Evolutionary conservation across 2,888 invertebrate genomes (phyloP), one percentile per base, ranked within the genome.

Genomic region (Eupithecia inturbata): DNA sequence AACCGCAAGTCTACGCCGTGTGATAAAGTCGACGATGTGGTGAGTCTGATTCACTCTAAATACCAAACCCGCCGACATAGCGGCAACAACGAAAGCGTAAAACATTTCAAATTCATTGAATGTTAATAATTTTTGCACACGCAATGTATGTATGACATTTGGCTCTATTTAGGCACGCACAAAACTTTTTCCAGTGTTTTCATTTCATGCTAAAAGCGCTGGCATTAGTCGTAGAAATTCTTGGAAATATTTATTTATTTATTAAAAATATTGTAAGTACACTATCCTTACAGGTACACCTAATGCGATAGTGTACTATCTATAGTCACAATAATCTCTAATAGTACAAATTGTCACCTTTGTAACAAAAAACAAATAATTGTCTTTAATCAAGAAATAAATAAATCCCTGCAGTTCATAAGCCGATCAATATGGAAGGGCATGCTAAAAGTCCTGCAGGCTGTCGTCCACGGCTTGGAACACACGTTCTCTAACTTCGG

Each of bases 21-120:
- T 88, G 99, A 99, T 93, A 98, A 98, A 89, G 97, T 99, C 63
- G 99, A 99, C 85, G 99, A 99, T 95, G 98, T 99, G 95, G 99
- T 99, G 91, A 95, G 97, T 87, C 68, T 60, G 45, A n/a, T 45
- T 19, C 9, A 7, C 19, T n/a, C 7, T 45, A 45, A 16, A 45
- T n/a, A 45, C 45, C 19, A 19, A 45, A 45, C 45, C 6, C 36
- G n/a, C n/a, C n/a, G n/a, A n/a, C n/a, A n/a, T n/a, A n/a, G n/a
- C n/a, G n/a, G n/a, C n/a, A n/a, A n/a, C n/a, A n/a, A n/a, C n/a
- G n/a, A n/a, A n/a, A n/a, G n/a, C n/a, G n/a, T n/a, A n/a, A n/a
- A n/a, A n/a, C n/a, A n/a, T n/a, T n/a, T n/a, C n/a, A n/a, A n/a
- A n/a, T n/a, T n/a, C n/a, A n/a, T n/a, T n/a, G n/a, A n/a, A n/a